Evolutionary conservation across 2,113 vertebrate species (phyloP).

Genomic region (cattle (Bos taurus)): ARS-UCD2.0 NC_037356.1:48420501-48421000

Average conservation of each 20-base stretch:
- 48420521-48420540: not conserved
- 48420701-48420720: not conserved
- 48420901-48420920: not conserved
- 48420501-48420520: accelerated
- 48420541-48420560: not conserved
- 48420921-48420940: not conserved
- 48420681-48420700: accelerated
- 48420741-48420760: accelerated
- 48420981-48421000: not conserved
- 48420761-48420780: not conserved
- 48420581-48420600: accelerated
- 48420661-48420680: not conserved
- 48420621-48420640: not conserved
- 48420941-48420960: not conserved
- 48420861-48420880: too few species aligned
- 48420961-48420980: accelerated
- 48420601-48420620: not conserved
- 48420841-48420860: not conserved
- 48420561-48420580: accelerated
- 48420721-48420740: accelerated
- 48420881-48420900: not conserved
- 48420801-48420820: accelerated
- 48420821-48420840: not conserved
- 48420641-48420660: not conserved
- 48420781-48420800: not conserved